Percentiles rank a stretch among this genome's conserved stretches.
Evolutionary conservation across 2,113 vertebrate species (phyloP).

Genomic region (Butastur rufipennis): DNA sequence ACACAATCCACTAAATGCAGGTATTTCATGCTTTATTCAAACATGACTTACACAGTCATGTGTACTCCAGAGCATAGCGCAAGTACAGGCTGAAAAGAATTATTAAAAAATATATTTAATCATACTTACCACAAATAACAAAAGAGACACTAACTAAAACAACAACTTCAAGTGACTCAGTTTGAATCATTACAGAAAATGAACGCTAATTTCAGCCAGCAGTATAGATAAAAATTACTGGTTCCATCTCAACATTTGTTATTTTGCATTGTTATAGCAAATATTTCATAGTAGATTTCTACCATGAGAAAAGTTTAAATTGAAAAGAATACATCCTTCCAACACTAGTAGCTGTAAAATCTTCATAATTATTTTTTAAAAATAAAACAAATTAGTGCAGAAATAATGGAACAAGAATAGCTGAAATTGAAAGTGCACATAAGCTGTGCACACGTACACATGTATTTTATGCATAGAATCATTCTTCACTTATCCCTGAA

Average conservation of each 20-base stretch:
- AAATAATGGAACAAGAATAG: conserved; percentile 5
- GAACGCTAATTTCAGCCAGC: conserved; percentile 7
- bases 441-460: background rate
- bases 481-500: conserved; percentile 71
- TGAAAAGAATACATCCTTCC: background rate
- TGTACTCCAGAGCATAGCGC: background rate
- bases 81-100: conserved; percentile 35
- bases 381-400: background rate
- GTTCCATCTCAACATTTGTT: conserved; percentile 17
- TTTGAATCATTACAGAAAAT: conserved; percentile 52
- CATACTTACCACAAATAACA: conserved; percentile 42
- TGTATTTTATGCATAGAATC: conserved; percentile 48
- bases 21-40: background rate
- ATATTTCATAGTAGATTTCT: background rate
- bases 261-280: background rate
- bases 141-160: conserved; percentile 35
- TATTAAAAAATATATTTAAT: conserved; percentile 47
- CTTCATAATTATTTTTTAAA: background rate
- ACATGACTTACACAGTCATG: background rate
- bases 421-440: background rate
- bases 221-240: background rate
- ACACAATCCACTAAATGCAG: background rate
- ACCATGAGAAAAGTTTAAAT: background rate
- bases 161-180: conserved; percentile 45
- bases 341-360: background rate